Base-by-base conservation (phyloP, 2,797 vertebrate genomes). In the Lindbergichthys nudifrons region DNA sequence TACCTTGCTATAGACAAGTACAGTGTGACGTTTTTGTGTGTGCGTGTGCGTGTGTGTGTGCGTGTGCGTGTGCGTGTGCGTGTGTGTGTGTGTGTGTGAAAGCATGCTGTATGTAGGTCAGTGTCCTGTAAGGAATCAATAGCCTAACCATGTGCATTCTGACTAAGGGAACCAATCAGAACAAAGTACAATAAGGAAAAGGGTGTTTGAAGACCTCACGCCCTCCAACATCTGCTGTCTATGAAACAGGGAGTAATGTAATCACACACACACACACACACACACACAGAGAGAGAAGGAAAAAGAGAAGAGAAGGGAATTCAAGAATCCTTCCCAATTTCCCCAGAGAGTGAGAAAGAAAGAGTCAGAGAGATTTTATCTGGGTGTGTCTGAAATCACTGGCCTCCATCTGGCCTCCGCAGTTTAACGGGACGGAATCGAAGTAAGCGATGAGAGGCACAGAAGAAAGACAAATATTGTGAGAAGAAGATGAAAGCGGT, bases 201-300 rank as follows among this genome's bases (percentile, higher is more conserved):
- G 67, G 61, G 36, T 71, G 65, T 83, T 76, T 76, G 71, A 85
- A 74, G 72, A 80, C 80, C 78, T 90, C 81, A 85, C 80, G 19
- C 83, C 82, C 86, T 82, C 64, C 57, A 83, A 92, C 90, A 92
- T 92, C 90, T 94, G 92, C 90, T 86, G 86, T 79, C 73, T 79
- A 72, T 88, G 83, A 90, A 85, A 79, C 45, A 36, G 70, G 39
- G 77, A 91, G 83, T 75, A 82, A 85, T 81, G 59, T 61, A 81
- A 88, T 63, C 82, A 84, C 69, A 76, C 64, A 74, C 75, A 59
- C n/a, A 84, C 69, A 76, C 64, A 74, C 75, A 59, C n/a, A 23
- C 66, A 67, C 47, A 68, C 30, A 66, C 69, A 51, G 14, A 68
- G 8, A 67, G 5, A 61, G 0, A 63, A 9, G 65, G n/a, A 78